These are phyloP conservation scores for Epirrhoe tristata DNA, from an alignment of 2,888 invertebrate genomes.

Conservation along the genomic window DNA sequence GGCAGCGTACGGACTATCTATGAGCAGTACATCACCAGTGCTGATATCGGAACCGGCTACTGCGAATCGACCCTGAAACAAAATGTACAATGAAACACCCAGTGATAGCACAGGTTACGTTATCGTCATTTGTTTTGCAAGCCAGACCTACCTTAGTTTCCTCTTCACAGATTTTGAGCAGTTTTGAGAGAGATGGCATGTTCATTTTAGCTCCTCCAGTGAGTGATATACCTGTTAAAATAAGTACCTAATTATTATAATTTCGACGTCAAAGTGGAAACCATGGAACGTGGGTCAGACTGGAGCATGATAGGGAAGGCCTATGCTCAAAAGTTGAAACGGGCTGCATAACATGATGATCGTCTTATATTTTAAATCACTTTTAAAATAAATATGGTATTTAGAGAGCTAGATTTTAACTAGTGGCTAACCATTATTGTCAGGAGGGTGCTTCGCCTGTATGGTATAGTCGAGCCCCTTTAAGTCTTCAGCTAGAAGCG, in stretches of 20 bases:
- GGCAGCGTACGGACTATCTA: constrained; percentile 90
- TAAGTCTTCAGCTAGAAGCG: constrained; percentile 74
- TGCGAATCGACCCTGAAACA: constrained; percentile 87
- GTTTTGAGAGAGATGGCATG: constrained; percentile 85
- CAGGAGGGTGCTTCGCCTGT: constrained; percentile 50
- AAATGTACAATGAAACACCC: background rate
- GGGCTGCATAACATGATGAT: too few relatives aligned
- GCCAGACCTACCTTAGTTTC: constrained; percentile 72
- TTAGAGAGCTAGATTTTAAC: too few relatives aligned
- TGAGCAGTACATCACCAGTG: constrained; percentile 90
- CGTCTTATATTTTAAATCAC: too few relatives aligned
- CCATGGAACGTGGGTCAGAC: too few relatives aligned
- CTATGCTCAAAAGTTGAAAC: too few relatives aligned
- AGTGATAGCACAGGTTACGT: background rate
- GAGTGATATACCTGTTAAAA: constrained; percentile 61
- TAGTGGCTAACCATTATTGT: constrained; percentile 53
- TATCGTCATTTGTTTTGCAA: background rate
- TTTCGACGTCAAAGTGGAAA: too few relatives aligned
- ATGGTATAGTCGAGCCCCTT: constrained; percentile 55
- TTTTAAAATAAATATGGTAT: too few relatives aligned
- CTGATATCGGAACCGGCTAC: constrained; percentile 86
- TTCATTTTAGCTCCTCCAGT: constrained; percentile 82
- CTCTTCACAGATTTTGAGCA: constrained; percentile 86
- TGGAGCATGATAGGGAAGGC: too few relatives aligned
- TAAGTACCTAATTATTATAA: background rate